Conservation (phyloP, 2,797 vertebrate species). For the Pelobates cultripes region DNA sequence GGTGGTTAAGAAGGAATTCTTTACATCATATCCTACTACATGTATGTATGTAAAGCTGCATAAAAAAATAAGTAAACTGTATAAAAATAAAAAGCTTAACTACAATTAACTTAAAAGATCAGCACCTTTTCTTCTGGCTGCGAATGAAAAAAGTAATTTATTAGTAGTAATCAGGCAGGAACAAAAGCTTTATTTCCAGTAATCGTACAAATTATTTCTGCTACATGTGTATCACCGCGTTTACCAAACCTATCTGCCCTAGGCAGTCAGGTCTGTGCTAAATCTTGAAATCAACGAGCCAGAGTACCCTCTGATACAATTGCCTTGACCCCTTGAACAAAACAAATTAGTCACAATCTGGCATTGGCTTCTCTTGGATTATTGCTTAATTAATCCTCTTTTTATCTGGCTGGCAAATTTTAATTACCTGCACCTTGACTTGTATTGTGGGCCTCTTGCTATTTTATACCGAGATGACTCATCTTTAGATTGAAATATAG, state of each 20-base stretch:
- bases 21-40: neutral
- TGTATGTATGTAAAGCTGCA: neutral
- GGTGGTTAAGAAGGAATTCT: no score
- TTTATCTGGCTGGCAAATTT: constrained; percentile 48
- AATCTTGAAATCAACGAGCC: constrained; percentile 34
- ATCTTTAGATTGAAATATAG: constrained; percentile 27
- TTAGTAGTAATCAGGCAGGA: constrained; percentile 3
- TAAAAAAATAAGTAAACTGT: neutral
- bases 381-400: constrained; percentile 52
- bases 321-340: constrained; percentile 39
- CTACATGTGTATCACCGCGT: neutral
- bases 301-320: constrained; percentile 18
- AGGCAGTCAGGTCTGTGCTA: constrained; percentile 1
- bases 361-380: constrained; percentile 27
- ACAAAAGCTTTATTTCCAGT: neutral
- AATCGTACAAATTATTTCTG: constrained; percentile 17
- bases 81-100: neutral
- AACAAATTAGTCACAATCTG: constrained; percentile 45
- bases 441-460: constrained; percentile 10
- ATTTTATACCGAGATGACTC: constrained; percentile 36
- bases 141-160: constrained; percentile 5
- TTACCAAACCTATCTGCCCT: constrained; percentile 1
- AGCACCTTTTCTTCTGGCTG: neutral
- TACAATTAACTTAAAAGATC: neutral
- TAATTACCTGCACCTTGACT: constrained; percentile 43